A percentile compares a stretch with the other conserved stretches of the same genome.
Conservation (phyloP, 1,140 invertebrate genomes). For the Sarcophaga bullata region DNA sequence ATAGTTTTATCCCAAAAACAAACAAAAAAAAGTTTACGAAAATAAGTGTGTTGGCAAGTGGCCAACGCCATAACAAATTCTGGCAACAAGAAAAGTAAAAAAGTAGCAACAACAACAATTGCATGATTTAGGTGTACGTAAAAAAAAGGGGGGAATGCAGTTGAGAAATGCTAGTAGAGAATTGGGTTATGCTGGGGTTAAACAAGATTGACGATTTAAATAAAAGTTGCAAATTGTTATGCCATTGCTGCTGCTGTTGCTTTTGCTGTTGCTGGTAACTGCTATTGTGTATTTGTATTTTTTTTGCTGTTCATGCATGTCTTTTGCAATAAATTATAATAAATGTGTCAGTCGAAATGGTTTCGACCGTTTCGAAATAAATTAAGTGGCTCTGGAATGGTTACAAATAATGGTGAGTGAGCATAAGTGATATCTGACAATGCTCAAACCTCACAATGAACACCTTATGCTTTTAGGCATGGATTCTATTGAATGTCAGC, state of each 20-base stretch:
- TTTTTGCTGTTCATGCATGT: no score
- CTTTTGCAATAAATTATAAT: not conserved
- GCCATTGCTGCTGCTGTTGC: not conserved
- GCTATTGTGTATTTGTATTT: no score
- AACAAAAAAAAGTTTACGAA: no score
- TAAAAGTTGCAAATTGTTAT: slow-evolving; percentile 9
- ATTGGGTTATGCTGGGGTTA: not conserved
- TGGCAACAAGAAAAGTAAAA: not conserved
- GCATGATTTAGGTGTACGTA: not conserved
- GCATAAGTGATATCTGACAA: no score
- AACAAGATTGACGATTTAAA: slow-evolving; percentile 24
- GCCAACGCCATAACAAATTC: not conserved
- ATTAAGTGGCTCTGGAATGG: no score
- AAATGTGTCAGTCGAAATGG: not conserved
- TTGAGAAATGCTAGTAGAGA: not conserved
- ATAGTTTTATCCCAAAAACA: not conserved
- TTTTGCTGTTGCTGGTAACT: not conserved
- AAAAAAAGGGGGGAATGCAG: not conserved
- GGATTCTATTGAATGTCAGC: no score
- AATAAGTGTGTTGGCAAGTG: not conserved
- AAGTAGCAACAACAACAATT: no score
- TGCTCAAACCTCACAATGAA: no score
- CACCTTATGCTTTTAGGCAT: no score
- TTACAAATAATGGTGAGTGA: no score
- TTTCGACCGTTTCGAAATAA: not conserved